Evolutionary conservation across 1,140 invertebrate species (phyloP), one percentile per base, ranked within the genome.

Genomic region (Zelostemma sp.): DNA sequence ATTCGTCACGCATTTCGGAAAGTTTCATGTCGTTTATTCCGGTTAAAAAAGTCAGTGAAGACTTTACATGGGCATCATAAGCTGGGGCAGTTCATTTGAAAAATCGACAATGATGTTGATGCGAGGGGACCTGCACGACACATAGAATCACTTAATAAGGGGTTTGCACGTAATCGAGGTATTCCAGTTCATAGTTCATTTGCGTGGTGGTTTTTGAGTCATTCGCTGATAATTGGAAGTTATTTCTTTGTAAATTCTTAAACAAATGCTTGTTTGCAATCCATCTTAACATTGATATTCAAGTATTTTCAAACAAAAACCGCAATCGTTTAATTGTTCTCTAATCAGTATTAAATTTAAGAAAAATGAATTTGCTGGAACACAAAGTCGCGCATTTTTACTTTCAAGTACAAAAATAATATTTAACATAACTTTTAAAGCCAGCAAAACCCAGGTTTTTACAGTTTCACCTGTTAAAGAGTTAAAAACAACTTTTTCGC

Each of bases 11-110:
- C 75, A 73, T 82, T 73, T 80, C 75, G 72, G 19, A 56, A 68
- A 15, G 53, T 59, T 70, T 65, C 60, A 41, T 63, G 47, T 35
- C 50, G 49, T 51, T 38, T 9, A 41, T 61, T 47, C 47, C 58
- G 55, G 56, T 61, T 79, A 48, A 68, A 76, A 68, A 55, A 78
- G 53, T 64, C 48, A 63, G 17, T 51, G 62, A 48, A 68, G 74
- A 82, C 72, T 84, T 83, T 84, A 83, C 83, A 81, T 59, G 76
- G 71, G 76, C 73, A 79, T 81, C 68, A 79, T 83, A 83, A 83
- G 77, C 78, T 73, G 72, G 69, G 72, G 77, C 78, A 82, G 80
- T 84, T 80, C 79, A 84, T 85, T 84, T 85, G 33, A 77, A 84
- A 84, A 78, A 80, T 82, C 68, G 69, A 54, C 59, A 61, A 73